phyloP scores from a whole-genome alignment of 2,797 vertebrate species.

The Helarctos malayanus region DNA sequence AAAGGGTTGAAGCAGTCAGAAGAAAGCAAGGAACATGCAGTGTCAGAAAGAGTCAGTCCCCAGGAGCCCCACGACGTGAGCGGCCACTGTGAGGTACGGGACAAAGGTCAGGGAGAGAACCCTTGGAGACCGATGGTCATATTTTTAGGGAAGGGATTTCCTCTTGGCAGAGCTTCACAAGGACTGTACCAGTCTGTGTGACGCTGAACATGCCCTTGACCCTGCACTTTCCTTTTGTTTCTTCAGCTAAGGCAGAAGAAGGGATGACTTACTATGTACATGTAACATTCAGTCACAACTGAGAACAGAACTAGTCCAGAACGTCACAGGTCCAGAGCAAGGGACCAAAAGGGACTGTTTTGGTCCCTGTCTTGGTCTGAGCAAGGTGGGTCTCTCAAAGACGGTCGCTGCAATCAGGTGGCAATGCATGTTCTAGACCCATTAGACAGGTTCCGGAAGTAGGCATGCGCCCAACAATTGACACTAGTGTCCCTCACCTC shows the following conservation, averaged over 20 bases:
- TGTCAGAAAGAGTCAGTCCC: neutral
- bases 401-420: neutral
- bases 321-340: neutral
- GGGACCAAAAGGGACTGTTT: neutral
- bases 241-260: neutral
- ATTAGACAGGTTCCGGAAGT: neutral
- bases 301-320: neutral
- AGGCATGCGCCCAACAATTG: neutral
- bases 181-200: neutral
- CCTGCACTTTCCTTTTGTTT: neutral
- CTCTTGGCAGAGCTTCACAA: neutral
- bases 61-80: neutral
- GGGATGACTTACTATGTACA: neutral
- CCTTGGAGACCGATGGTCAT: neutral
- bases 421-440: neutral
- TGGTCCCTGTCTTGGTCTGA: too few relatives aligned
- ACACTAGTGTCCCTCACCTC: neutral
- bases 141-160: neutral
- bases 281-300: neutral
- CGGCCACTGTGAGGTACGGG: neutral
- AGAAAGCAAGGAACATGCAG: fast-evolving
- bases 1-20: neutral
- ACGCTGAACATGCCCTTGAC: neutral
- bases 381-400: too few relatives aligned
- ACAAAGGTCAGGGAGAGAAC: neutral